Evolutionary conservation across 2,797 vertebrate genomes (phyloP), one percentile per base, ranked within the genome.

Genomic region (Stomatorhinus walkeri): DNA sequence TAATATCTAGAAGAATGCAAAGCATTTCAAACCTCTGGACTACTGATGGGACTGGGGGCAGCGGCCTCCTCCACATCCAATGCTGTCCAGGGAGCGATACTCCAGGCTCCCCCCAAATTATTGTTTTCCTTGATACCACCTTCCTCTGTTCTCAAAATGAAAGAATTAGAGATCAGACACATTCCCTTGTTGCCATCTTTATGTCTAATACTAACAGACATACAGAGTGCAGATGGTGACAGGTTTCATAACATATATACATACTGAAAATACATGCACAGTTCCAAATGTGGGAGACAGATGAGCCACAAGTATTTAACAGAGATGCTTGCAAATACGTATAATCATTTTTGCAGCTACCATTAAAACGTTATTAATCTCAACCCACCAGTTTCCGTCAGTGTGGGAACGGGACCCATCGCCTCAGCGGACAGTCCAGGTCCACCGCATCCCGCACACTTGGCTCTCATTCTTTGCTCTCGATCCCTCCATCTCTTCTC

Each of bases 401-500:
- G 32, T 5, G 22, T 40, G 85, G 19, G 51, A 59, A 22, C 12
- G 19, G 49, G 52, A 12, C 19, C 52, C 36, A 22, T 40, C 12
- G 56, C 52, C 85, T 59, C 28, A 9, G 32, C 6, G 52, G 85
- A 19, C 12, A 59, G 22, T 40, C 85, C 85, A 40, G 28, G 16
- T 40, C 85, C 24, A 4, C 85, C 51, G 7, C 85, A 87, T 19
- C 9, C 85, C 16, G 52, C 52, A 59, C 85, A 87, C 51, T 87
- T 87, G 16, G 19, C 19, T 36, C 14, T 51, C 10, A 40, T 19
- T 36, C 85, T n/a, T 40, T 32, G 51, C 52, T 87, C 85, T 43
- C 52, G 28, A 32, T 59, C 52, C 28, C 52, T 87, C 85, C 85
- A 87, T 43, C 52, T 87, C 85, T 28, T 87, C 85, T 87, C 85